These are phyloP conservation scores for Drosophila kuntzei DNA, from an alignment of 2,888 invertebrate genomes.

Conservation along the genomic window DNA sequence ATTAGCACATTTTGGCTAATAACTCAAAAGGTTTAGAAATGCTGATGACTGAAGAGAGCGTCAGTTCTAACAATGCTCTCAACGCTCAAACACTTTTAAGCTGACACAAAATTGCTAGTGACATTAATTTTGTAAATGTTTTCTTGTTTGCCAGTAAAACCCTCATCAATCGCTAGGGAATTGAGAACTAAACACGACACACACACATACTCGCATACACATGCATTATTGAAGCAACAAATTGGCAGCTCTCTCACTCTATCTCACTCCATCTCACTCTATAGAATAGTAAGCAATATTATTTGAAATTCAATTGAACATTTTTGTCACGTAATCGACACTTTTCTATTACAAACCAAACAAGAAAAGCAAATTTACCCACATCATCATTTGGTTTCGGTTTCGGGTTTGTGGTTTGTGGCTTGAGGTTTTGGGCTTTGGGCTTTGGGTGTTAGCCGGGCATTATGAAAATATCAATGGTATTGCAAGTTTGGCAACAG, in stretches of 20 bases:
- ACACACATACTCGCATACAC: constrained; percentile 19
- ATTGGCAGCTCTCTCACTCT: constrained; percentile 40
- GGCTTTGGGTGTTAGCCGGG: constrained; percentile 17
- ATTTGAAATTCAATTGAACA: constrained; percentile 79
- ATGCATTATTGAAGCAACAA: constrained; percentile 80
- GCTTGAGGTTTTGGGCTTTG: constrained; percentile 7
- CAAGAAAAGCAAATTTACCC: constrained; percentile 66
- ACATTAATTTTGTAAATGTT: constrained; percentile 72
- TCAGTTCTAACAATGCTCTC: constrained; percentile 6
- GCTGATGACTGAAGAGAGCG: constrained; percentile 2
- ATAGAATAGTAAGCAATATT: constrained; percentile 56
- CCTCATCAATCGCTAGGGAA: constrained; percentile 68
- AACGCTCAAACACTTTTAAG: constrained; percentile 12
- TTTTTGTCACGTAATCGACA: constrained; percentile 81
- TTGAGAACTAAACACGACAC: constrained; percentile 26
- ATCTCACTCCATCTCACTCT: neutral
- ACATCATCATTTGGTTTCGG: constrained; percentile 51
- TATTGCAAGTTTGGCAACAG: constrained; percentile 38
- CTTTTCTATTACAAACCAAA: constrained; percentile 70
- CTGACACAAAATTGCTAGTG: constrained; percentile 53
- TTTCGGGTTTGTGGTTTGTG: constrained; percentile 1
- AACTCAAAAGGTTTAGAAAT: constrained; percentile 16
- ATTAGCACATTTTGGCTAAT: constrained; percentile 42
- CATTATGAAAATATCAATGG: constrained; percentile 64
- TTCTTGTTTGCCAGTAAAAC: constrained; percentile 43